Conservation (phyloP, 2,797 vertebrate genomes). For the Hemitrygon akajei region DNA sequence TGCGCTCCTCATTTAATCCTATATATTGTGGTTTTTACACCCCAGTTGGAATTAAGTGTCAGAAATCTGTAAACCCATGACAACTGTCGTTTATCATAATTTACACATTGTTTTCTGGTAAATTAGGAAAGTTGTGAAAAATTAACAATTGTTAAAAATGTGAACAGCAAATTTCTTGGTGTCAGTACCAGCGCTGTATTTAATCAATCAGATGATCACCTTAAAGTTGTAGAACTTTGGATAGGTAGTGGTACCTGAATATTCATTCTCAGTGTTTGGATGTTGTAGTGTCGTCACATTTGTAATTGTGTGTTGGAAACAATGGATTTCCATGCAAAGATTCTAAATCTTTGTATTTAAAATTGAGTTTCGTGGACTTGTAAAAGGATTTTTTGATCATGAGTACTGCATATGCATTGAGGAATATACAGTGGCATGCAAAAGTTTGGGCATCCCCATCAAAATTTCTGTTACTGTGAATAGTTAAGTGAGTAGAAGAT, state of each 20-base stretch:
- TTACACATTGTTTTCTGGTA: background rate
- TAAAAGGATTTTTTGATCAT: background rate
- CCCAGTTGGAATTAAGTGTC: background rate
- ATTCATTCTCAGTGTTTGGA: background rate
- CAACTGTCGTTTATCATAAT: background rate
- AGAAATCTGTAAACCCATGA: background rate
- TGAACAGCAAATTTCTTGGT: background rate
- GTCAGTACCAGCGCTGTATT: background rate
- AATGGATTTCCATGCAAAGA: background rate
- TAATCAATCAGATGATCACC: background rate
- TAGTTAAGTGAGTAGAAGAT: too few relatives aligned
- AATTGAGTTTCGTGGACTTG: background rate
- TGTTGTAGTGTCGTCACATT: background rate
- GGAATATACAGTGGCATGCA: too few relatives aligned
- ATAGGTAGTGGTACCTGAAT: background rate
- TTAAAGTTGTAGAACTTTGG: background rate
- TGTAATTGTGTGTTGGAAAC: background rate
- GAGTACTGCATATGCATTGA: background rate
- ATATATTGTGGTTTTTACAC: background rate
- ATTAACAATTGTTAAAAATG: background rate
- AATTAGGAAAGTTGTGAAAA: background rate
- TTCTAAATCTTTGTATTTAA: background rate
- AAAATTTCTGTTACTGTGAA: too few relatives aligned
- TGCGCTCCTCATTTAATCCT: background rate
- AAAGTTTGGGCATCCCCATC: too few relatives aligned